phyloP scores from a whole-genome alignment of 2,797 vertebrate genomes.

The Gymnoscopelus microlampas region DNA sequence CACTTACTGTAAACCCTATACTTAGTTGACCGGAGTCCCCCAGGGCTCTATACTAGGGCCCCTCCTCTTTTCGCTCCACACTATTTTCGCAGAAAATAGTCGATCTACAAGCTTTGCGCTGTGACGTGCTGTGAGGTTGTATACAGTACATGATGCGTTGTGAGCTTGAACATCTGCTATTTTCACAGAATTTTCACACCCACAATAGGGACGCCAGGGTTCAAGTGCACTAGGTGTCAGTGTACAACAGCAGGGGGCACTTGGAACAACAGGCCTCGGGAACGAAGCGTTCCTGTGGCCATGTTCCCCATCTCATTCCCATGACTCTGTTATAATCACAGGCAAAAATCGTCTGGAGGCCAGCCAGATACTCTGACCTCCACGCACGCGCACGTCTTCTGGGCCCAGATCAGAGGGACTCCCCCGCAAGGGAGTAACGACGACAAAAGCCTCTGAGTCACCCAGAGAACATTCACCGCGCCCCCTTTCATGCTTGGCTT shows the following conservation, averaged over 20 bases:
- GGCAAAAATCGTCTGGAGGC: constrained; percentile 23
- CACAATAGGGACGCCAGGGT: too few species aligned
- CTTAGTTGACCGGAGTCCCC: too few species aligned
- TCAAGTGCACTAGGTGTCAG: too few species aligned
- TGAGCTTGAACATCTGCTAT: too few species aligned
- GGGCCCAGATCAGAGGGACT: constrained; percentile 41
- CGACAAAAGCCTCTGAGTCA: constrained; percentile 40
- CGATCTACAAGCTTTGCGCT: constrained; percentile 31
- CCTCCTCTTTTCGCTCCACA: too few species aligned
- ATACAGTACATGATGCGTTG: too few species aligned
- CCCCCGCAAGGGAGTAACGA: constrained; percentile 30
- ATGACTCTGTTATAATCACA: constrained; percentile 37
- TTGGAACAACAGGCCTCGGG: constrained; percentile 4
- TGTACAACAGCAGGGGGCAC: background rate
- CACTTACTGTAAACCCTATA: too few species aligned
- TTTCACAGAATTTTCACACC: too few species aligned
- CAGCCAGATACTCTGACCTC: constrained; percentile 7
- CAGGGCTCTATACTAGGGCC: too few species aligned
- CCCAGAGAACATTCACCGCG: constrained; percentile 28
- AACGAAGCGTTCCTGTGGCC: background rate
- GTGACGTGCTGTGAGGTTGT: background rate
- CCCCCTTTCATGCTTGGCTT: background rate
- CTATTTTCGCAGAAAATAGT: too few species aligned
- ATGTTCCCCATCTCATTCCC: constrained; percentile 20
- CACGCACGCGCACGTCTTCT: background rate